These are phyloP conservation scores for Scaptomyza flava DNA, from an alignment of 2,888 invertebrate genomes.

Conservation along the genomic window DNA sequence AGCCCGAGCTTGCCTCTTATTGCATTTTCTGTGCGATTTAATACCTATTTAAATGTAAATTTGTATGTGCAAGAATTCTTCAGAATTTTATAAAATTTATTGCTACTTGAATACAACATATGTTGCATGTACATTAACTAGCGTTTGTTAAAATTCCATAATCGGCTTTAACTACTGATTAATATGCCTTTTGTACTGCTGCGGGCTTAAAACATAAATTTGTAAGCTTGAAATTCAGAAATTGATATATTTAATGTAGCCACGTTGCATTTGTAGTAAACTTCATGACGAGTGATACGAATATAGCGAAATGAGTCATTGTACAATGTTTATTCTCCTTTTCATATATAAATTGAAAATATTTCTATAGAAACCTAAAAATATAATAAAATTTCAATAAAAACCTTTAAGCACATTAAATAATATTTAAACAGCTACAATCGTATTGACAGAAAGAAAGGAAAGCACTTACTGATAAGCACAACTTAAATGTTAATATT, in stretches of 20 bases:
- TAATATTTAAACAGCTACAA: too few species aligned
- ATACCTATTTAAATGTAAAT: slow-evolving; percentile 75
- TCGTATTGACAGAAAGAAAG: too few species aligned
- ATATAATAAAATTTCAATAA: neutral
- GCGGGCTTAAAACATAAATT: neutral
- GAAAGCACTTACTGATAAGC: too few species aligned
- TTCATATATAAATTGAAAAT: neutral
- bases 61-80: neutral
- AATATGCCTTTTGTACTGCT: neutral
- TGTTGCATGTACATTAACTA: neutral
- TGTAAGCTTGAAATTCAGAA: neutral
- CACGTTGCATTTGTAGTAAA: too few species aligned
- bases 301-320: too few species aligned
- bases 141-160: neutral
- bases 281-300: too few species aligned
- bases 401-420: neutral
- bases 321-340: too few species aligned
- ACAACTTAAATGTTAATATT: neutral
- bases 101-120: too few species aligned
- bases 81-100: too few species aligned
- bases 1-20: slow-evolving; percentile 9
- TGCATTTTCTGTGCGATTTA: slow-evolving; percentile 72
- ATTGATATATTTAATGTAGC: neutral
- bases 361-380: neutral
- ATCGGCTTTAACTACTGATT: neutral